phyloP scores from a whole-genome alignment of 2,888 invertebrate species.

The Yponomeuta plumbellus region DNA sequence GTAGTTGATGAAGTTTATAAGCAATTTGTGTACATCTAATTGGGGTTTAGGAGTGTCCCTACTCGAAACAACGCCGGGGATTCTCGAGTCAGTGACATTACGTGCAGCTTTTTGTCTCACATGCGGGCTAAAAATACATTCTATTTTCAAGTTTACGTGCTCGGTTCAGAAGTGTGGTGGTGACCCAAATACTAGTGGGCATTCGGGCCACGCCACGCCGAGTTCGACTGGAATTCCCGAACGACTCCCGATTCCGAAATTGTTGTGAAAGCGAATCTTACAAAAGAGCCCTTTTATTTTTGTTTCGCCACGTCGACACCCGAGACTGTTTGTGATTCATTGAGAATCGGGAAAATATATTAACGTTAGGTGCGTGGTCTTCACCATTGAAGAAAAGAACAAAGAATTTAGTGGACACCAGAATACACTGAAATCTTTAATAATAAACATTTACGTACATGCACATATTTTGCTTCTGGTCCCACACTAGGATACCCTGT shows the following conservation, averaged over 20 bases:
- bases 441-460: too few relatives aligned
- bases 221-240: conserved; percentile 37
- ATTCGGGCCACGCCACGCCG: conserved; percentile 32
- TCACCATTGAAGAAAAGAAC: background rate
- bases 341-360: background rate
- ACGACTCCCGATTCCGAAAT: conserved; percentile 3
- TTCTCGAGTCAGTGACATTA: conserved; percentile 10
- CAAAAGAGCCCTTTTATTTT: conserved; percentile 28
- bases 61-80: background rate
- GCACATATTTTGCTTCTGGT: too few relatives aligned
- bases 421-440: too few relatives aligned
- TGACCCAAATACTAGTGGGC: conserved; percentile 61
- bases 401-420: background rate
- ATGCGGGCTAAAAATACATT: conserved; percentile 48
- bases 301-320: conserved; percentile 21
- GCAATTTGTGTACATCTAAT: background rate
- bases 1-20: background rate
- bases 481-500: too few relatives aligned
- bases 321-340: conserved; percentile 19
- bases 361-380: background rate
- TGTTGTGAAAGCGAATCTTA: conserved; percentile 26
- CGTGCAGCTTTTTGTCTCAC: conserved; percentile 34
- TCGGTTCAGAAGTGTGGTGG: conserved; percentile 38
- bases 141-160: conserved; percentile 67
- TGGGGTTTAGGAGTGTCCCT: background rate